phyloP scores from a whole-genome alignment of 2,888 invertebrate species.

The Meteorus colon region DNA sequence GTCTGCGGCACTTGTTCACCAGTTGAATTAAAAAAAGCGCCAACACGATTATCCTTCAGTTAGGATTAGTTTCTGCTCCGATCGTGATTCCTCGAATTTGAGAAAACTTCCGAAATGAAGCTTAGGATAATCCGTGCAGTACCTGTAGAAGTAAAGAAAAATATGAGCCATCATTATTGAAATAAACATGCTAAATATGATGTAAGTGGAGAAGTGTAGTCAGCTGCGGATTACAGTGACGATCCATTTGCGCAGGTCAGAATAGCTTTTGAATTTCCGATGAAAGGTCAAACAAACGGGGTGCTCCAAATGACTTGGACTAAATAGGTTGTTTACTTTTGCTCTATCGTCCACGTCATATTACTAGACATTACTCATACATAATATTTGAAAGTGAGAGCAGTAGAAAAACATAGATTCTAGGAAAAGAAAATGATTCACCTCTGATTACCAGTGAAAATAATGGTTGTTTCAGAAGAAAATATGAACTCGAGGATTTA shows the following conservation, averaged over 20 bases:
- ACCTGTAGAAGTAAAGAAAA: neutral
- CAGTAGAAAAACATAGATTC: neutral
- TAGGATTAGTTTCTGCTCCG: neutral
- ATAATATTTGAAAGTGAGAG: constrained; percentile 1
- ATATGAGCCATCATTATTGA: neutral
- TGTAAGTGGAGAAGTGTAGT: neutral
- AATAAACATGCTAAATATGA: neutral
- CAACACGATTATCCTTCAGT: neutral
- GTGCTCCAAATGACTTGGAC: constrained; percentile 1
- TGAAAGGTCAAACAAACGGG: neutral
- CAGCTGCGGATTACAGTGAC: neutral
- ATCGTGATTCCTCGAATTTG: neutral
- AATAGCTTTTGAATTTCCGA: neutral
- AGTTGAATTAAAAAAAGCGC: neutral
- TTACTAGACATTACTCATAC: neutral
- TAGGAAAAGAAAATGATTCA: neutral
- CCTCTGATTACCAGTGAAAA: constrained; percentile 25
- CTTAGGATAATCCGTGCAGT: neutral
- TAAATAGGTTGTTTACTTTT: constrained; percentile 17
- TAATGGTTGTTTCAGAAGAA: constrained; percentile 16
- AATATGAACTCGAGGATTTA: constrained; percentile 17
- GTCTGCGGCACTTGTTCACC: neutral
- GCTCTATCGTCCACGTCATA: neutral
- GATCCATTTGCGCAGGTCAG: constrained; percentile 13
- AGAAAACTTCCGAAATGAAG: neutral